Evolutionary conservation across 2,888 invertebrate species (phyloP), one percentile per base, ranked within the genome.

Genomic region (Dolichomitus sp.): DNA sequence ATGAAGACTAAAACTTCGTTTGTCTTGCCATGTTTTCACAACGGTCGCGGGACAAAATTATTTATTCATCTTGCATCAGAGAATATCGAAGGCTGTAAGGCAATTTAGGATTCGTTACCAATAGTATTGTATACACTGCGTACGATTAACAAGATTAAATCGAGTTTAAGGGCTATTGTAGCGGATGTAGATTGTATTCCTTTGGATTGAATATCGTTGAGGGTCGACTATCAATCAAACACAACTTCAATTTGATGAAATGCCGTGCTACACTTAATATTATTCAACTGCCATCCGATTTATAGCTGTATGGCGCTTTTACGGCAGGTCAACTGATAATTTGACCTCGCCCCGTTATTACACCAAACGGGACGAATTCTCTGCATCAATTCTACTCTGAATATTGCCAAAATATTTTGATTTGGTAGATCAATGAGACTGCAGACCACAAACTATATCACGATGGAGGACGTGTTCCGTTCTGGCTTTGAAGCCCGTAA

Each of bases 61-160:
- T 54, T 54, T 14, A 2, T 14, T 6, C 54, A 2, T 37, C 37
- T 17, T 45, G 48, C 27, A 48, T 48, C 50, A 45, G 45, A 4
- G 37, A 78, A 45, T 17, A 48, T n/a, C 68, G 14, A 17, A 52
- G 63, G 63, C 66, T 37, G 9, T n/a, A 57, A 79, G 57, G 72
- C 19, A 48, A 57, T 72, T 79, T 37, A 6, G 7, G 7, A 33
- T 33, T 5, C 33, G 33, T 57, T 63, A 14, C 42, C 61, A 45
- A 76, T 77, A 19, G 61, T 52, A 59, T 79, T 72, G 23, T 50
- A 40, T 23, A 0, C 12, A n/a, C 48, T 66, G 23, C 45, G 65
- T 65, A 23, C 27, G 52, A 66, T 37, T 66, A 72, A 73, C 72
- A 48, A 66, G 79, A 79, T 73, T 33, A 79, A 72, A 72, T 79